Conservation (phyloP, 1,140 invertebrate genomes). For the Pogonomyrmex barbatus region DNA sequence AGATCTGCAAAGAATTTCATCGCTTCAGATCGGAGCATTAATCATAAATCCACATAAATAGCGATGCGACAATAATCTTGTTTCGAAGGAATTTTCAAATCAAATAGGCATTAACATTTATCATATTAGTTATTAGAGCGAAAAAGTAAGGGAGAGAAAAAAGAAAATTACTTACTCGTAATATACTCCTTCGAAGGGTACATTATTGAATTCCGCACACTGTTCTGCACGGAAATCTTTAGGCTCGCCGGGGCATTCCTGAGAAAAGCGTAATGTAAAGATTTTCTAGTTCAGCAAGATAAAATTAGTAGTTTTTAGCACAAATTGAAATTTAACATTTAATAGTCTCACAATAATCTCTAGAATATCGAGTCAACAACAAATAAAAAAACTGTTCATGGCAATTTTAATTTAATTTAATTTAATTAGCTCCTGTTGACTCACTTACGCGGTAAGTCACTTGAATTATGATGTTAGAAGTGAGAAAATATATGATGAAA, state of each 20-base stretch:
- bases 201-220: constrained; percentile 92
- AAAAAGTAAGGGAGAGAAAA: background rate
- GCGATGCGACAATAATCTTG: constrained; percentile 10
- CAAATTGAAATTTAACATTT: background rate
- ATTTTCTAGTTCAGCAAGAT: background rate
- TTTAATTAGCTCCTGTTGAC: too few relatives aligned
- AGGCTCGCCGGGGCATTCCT: constrained; percentile 92
- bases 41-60: constrained; percentile 40
- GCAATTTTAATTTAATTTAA: background rate
- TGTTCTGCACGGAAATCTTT: constrained; percentile 94
- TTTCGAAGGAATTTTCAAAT: background rate
- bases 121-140: constrained; percentile 16
- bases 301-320: background rate
- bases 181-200: constrained; percentile 91
- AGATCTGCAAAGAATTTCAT: background rate
- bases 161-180: constrained; percentile 89
- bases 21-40: background rate
- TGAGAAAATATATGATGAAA: too few relatives aligned
- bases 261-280: constrained; percentile 65
- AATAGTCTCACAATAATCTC: background rate
- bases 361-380: background rate
- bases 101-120: constrained; percentile 1
- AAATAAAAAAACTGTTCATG: background rate
- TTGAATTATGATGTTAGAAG: too few relatives aligned
- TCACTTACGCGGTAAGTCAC: too few relatives aligned